Percentiles rank a stretch among this genome's conserved stretches.
Evolutionary conservation across 2,888 invertebrate genomes (phyloP).

Genomic region (Ctenicera cuprea): DNA sequence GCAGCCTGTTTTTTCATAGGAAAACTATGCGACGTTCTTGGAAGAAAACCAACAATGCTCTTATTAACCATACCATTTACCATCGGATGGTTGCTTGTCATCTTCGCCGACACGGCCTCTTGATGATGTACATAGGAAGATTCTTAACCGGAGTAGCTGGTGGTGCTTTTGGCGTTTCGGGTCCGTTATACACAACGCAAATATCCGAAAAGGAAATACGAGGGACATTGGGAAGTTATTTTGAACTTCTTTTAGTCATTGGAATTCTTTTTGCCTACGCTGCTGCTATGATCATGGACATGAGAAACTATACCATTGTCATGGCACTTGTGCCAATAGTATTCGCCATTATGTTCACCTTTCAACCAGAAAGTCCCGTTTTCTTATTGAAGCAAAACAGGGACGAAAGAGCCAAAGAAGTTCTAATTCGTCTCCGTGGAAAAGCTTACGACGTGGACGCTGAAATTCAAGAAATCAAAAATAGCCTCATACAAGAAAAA

Average conservation of each 20-base stretch:
- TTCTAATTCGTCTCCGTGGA: conserved; percentile 83
- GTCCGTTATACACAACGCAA: conserved; percentile 88
- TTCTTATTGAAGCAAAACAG: conserved; percentile 79
- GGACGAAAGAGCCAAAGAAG: conserved; percentile 78
- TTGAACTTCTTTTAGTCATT: conserved; percentile 86
- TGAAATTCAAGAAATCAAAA: conserved; percentile 78
- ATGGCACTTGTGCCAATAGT: conserved; percentile 80
- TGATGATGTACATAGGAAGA: conserved; percentile 78
- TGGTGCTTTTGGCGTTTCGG: conserved; percentile 86
- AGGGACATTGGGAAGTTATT: conserved; percentile 87
- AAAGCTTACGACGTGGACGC: conserved; percentile 77
- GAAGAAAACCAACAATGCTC: conserved; percentile 81
- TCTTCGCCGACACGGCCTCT: conserved; percentile 77
- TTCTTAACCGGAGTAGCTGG: conserved; percentile 83
- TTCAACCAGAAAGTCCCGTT: conserved; percentile 91
- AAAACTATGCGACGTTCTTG: conserved; percentile 79
- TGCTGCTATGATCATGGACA: conserved; percentile 76
- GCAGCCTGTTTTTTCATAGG: conserved; percentile 82
- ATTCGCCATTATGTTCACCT: conserved; percentile 80
- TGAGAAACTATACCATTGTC: conserved; percentile 78
- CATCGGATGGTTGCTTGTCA: conserved; percentile 83
- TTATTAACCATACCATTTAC: conserved; percentile 78
- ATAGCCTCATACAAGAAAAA: conserved; percentile 69
- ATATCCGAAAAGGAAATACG: conserved; percentile 87
- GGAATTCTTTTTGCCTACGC: conserved; percentile 86